Evolutionary conservation across 2,113 vertebrate species (phyloP), one percentile per base, ranked within the genome.

Genomic region (Pollachius pollachius): DNA sequence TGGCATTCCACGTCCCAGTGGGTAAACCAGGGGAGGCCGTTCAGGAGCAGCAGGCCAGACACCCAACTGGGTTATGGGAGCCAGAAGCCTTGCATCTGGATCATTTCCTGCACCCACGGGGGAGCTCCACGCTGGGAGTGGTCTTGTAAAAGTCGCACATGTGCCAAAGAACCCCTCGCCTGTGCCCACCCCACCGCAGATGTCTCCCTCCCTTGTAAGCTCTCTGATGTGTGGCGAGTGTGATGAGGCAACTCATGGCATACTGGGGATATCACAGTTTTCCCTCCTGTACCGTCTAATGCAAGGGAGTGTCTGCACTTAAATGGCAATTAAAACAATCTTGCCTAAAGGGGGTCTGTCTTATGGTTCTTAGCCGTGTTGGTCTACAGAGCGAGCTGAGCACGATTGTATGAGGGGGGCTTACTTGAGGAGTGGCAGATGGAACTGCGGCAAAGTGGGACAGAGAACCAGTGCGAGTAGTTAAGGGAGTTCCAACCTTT

Each of bases 31-130:
- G 73, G 79, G 72, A 70, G 76, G 69, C 41, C 85, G 78, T 65
- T 76, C 81, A 19, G 82, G 67, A 88, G 83, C 80, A 83, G 74
- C 62, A 73, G 78, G 74, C 77, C 82, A 81, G 78, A 79, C 71
- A 75, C 81, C 87, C 81, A 72, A 77, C 85, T 88, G 84, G 65
- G 82, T 87, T 89, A 90, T 18, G 77, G 84, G 77, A 78, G 82
- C 85, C 84, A 85, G 80, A 81, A 87, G 84, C 79, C 83, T 77
- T 75, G 81, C 81, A 86, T 88, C 85, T 85, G 84, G 81, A 88
- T 89, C 79, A 73, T 87, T 91, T 90, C 89, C 87, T 86, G 75
- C 70, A 71, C 71, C 81, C 72, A 76, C 65, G 81, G 75, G 81
- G 67, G 41, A 48, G 62, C 77, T 74, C 68, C 79, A 76, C 74